Base-by-base conservation (phyloP, 2,888 invertebrate genomes). In the Cheilosia soror region DNA sequence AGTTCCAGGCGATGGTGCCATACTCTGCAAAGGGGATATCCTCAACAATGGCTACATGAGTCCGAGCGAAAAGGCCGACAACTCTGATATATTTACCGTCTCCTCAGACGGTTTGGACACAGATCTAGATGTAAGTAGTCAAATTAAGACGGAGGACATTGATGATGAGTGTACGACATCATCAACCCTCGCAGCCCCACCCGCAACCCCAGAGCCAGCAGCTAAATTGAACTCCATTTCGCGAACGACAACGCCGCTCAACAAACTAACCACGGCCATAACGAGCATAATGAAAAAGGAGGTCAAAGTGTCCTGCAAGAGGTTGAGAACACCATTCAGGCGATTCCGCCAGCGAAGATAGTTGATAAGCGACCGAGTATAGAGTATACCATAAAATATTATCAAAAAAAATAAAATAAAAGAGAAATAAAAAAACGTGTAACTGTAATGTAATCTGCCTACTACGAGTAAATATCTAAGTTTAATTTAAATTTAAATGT, bases 61-160 rank as follows among this genome's bases (percentile, higher is more conserved):
- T 47, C 91, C 92, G 0, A 92, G 91, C 72, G 92, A 92, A 63
- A 92, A 92, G 49, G 87, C 91, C 1, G 92, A 92, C 37, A 91
- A 91, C 83, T 92, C 92, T 0, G 92, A 92, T 66, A 91, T 92
- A 9, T 92, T 92, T 69, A 92, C 92, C 0, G 92, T 92, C 2
- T 92, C 92, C 4, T 92, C 92, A 0, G 92, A 92, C 87, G 92
- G 92, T 3, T 87, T 92, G 68, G 92, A 92, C 27, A 92, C 92
- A 0, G 92, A 92, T 84, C 76, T 92, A 79, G 92, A 92, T 78
- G 72, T 92, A 31, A 92, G 92, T 85, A 92, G 91, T 76, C 71
- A 69, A 55, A 79, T 82, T 5, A 86, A 86, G 78, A 78, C 82
- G 65, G 82, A 82, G 72, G 86, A 86, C 51, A 82, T 82, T 27